Evolutionary conservation across 2,797 vertebrate genomes (phyloP), one percentile per base, ranked within the genome.

Genomic region (Anomalospiza imberbis): DNA sequence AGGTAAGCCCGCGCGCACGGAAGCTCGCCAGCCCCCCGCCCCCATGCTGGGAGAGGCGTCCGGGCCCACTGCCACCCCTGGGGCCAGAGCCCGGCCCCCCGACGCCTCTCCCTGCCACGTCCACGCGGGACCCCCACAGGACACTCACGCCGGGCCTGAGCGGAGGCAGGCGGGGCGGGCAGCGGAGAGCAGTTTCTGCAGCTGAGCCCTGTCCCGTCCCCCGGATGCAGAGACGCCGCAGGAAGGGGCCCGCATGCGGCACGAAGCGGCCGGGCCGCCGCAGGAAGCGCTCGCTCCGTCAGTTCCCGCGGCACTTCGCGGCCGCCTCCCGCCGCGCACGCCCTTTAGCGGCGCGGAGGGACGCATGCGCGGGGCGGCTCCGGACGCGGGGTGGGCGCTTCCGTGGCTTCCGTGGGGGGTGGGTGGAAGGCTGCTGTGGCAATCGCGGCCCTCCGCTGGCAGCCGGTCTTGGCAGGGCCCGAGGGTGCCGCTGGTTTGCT

Each of bases 371-470:
- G 9, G 18, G 53, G 17, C 26, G 26, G 34, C 24, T 13, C 16
- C 16, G 16, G 21, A 13, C 10, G 38, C 5, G 4, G 68, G 18
- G 18, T 5, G 38, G 47, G 48, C 4, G 17, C 1, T 13, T 2
- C 14, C 8, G 42, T 13, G 21, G n/a, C 1, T 9, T 2, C 25
- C 10, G 10, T 36, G 65, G 34, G 55, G 38, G 77, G 0, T 1
- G 24, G 6, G 3, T 0, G 19, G 3, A 34, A 1, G 13, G 3
- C 1, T 19, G 10, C 11, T 25, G 22, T 1, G 11, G 0, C 9
- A 2, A 63, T 4, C 0, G 0, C 12, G 0, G 65, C 1, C 15
- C 8, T 4, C 3, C 3, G 0, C 6, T 6, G 13, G 2, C 15
- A 2, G 0, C 12, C 3, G 0, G 4, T 6, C 8, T 61, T 32